Evolutionary conservation across 2,797 vertebrate genomes (phyloP), one percentile per base, ranked within the genome.

Genomic region (Galagoides demidoff): DNA sequence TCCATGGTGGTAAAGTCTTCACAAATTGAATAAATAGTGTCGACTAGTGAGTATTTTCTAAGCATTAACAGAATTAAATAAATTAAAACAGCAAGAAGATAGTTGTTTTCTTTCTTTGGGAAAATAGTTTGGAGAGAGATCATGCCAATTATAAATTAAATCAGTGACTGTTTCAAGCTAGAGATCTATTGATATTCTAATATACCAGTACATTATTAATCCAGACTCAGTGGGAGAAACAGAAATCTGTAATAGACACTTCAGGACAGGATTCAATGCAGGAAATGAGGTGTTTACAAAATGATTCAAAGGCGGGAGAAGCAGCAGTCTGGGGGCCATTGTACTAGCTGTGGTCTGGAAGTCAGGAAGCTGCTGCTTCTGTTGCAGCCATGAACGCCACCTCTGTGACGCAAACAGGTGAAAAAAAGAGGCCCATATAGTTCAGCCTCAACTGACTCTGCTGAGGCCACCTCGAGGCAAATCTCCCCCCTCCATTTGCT

Each of bases 31-130:
- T 90, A 96, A 96, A n/a, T 76, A 68, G 39, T 86, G 29, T 3
- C 0, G 9, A 73, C 64, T 95, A 71, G 71, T 92, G 85, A 66
- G 74, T 93, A 74, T 86, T 97, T 95, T 83, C 86, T 92, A 96
- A 96, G 96, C 96, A 92, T 92, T 97, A 96, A 90, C 94, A 85
- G 23, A 74, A 83, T 78, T 77, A 23, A 97, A 93, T 85, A 96
- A 77, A 93, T 92, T 95, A 93, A 93, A 52, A 85, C 13, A 77
- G 37, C 11, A 87, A 70, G 63, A 94, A 64, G 59, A 90, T 64
- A 87, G 17, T 85, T 89, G 63, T 89, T 84, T 94, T 83, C 49
- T 95, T 90, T 27, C 10, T 86, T 91, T 86, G 86, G 29, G 19
- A 59, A 37, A 77, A 59, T 2, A 25, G 13, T 85, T 82, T 89